These are phyloP conservation scores for Ctenoplectra terminalis DNA, from an alignment of 1,140 invertebrate species.

Conservation along the genomic window DNA sequence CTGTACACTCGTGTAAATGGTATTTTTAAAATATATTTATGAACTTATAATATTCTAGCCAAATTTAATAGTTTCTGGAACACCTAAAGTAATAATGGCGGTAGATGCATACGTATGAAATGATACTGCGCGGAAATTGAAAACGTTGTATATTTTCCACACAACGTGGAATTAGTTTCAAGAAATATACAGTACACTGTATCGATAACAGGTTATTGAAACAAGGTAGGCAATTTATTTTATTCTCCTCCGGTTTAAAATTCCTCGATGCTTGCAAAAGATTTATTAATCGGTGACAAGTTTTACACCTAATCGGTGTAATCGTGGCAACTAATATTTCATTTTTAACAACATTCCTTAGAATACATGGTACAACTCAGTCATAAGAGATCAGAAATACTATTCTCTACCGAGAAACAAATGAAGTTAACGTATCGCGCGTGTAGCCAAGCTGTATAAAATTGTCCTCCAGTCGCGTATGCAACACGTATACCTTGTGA, in stretches of 20 bases:
- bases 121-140: not conserved
- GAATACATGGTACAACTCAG: not conserved
- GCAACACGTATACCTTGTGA: conserved; percentile 78
- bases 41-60: not conserved
- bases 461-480: conserved; percentile 73
- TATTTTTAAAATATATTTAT: not conserved
- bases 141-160: not conserved
- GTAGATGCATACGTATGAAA: not conserved
- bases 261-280: not conserved
- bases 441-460: not conserved
- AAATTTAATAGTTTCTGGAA: not conserved
- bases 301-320: not conserved
- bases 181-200: not conserved
- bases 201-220: not conserved
- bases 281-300: not conserved
- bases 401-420: not conserved
- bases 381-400: not conserved
- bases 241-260: not conserved
- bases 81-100: not conserved
- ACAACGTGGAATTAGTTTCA: not conserved
- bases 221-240: not conserved
- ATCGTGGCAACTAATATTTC: not conserved
- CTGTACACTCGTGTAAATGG: not conserved
- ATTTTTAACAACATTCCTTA: not conserved
- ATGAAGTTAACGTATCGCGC: not conserved